These are phyloP conservation scores for Aplidium turbinatum DNA, from an alignment of 23 tunicate species.

Conservation along the genomic window DNA sequence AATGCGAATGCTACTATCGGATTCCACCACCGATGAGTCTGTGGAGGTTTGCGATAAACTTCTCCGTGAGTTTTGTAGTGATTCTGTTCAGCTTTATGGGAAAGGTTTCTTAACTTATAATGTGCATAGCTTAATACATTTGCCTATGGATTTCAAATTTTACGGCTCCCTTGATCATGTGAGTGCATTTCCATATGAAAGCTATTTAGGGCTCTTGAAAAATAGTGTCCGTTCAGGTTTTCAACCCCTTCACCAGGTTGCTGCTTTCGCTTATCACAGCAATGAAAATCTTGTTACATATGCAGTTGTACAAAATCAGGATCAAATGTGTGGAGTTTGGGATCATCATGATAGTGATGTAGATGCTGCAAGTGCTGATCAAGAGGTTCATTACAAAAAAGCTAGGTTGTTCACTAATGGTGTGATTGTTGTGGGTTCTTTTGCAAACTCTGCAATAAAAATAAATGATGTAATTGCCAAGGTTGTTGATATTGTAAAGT, in stretches of 20 bases:
- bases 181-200: constrained; percentile 25
- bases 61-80: constrained; percentile 20
- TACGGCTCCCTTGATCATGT: constrained; percentile 36
- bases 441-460: no score
- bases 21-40: not conserved
- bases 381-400: not conserved
- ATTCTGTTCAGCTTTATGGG: constrained; percentile 23
- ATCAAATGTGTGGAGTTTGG: no score
- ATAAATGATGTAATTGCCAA: no score
- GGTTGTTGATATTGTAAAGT: no score
- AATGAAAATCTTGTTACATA: constrained; percentile 8
- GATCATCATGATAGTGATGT: not conserved
- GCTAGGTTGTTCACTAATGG: not conserved
- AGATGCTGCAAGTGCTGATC: not conserved
- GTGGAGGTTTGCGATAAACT: constrained; percentile 11
- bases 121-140: constrained; percentile 36
- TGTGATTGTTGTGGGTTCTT: no score
- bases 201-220: constrained; percentile 38
- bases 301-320: no score
- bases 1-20: constrained; percentile 17
- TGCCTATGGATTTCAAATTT: constrained; percentile 10
- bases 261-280: constrained; percentile 6
- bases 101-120: constrained; percentile 28
- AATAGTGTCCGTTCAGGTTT: constrained; percentile 28
- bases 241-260: constrained; percentile 38